Evolutionary conservation across 2,797 vertebrate species (phyloP).

Genomic region (Aldrovandia affinis): DNA sequence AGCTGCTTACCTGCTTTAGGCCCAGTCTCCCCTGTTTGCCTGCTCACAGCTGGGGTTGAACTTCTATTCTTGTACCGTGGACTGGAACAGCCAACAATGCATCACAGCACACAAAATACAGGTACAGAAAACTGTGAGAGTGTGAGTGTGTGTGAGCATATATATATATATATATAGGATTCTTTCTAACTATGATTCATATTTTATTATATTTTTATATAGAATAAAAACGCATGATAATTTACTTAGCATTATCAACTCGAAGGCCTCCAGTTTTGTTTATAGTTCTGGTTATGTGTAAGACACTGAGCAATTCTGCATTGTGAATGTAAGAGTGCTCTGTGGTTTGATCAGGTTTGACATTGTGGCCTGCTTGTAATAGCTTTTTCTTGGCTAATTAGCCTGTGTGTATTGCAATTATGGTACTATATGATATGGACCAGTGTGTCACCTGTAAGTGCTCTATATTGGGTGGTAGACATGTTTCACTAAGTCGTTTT

Average conservation of each 20-base stretch:
- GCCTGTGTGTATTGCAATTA: background rate
- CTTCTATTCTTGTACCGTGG: background rate
- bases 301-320: background rate
- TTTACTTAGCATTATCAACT: background rate
- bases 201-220: constrained; percentile 4
- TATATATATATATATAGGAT: background rate
- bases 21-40: background rate
- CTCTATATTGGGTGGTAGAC: background rate
- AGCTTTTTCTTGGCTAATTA: background rate
- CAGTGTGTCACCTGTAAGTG: too few species aligned
- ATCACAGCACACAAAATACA: background rate
- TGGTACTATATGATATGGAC: background rate
- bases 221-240: background rate
- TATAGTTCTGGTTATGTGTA: background rate
- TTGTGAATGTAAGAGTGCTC: background rate
- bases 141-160: background rate
- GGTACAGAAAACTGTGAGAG: background rate
- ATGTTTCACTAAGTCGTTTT: background rate
- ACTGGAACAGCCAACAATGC: background rate
- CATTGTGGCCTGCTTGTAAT: background rate
- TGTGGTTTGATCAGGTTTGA: background rate
- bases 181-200: background rate
- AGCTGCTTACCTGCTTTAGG: background rate
- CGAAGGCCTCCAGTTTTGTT: background rate
- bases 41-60: background rate